Evolutionary conservation across 2,888 invertebrate genomes (phyloP), one percentile per base, ranked within the genome.

Genomic region (Cistogaster globosa): DNA sequence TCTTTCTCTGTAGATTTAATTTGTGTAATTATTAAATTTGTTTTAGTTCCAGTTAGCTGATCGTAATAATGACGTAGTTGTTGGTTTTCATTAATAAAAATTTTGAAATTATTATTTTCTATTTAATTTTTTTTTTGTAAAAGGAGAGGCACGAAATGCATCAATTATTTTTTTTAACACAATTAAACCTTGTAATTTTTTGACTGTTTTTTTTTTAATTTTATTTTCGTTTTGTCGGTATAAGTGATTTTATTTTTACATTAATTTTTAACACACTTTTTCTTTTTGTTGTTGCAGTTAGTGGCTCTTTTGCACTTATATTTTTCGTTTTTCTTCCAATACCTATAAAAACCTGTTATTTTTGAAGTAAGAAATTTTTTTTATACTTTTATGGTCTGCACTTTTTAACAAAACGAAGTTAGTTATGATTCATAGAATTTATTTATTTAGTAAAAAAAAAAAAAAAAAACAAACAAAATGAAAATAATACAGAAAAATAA

Each of bases 361-460:
- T 81, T 69, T 76, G 48, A 57, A 63, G 57, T 82, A 69, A 45
- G 51, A 36, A 63, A 68, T 32, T 12, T 32, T 69, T 77, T 48
- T 53, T 76, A 65, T 22, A 71, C 71, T 82, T 82, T 82, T 72
- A 82, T 85, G 78, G 82, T 85, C 82, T 85, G 85, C 85, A 85
- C 85, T 85, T 82, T 85, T 51, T 62, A 11, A 72, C 58, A 60
- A 62, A 36, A 80, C 80, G 63, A 68, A 76, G 63, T 60, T 62
- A 72, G 68, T 71, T 60, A 75, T 85, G 85, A 85, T 82, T 85
- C 85, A 85, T 78, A 75, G 71, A 42, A 1, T 42, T 42, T 42
- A 12, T 42, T 42, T 42, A 12, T 75, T 53, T 36, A 26, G 8
- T 42, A 55, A 51, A 77, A 55, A 48, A 18, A 78, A 74, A 67